These are phyloP conservation scores for Narcine bancroftii DNA, from an alignment of 2,113 vertebrate species.

Conservation along the genomic window DNA sequence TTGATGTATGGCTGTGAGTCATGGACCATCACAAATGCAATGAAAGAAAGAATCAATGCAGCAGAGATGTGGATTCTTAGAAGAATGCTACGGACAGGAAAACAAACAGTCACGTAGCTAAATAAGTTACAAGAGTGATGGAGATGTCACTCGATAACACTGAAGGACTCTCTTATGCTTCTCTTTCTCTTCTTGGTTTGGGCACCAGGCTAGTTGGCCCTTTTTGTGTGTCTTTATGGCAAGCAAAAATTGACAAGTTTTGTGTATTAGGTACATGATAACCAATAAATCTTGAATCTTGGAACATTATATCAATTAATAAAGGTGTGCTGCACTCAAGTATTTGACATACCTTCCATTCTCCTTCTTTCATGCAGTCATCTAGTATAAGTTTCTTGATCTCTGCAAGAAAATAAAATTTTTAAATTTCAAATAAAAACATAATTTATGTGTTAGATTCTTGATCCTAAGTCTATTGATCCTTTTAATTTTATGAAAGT, in stretches of 20 bases:
- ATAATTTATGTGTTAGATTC: neutral
- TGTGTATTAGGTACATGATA: neutral
- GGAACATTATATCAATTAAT: neutral
- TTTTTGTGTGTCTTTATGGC: no score
- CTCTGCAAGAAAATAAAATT: constrained; percentile 49
- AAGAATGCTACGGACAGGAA: no score
- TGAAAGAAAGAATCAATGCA: no score
- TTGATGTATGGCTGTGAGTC: no score
- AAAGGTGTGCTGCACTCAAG: neutral
- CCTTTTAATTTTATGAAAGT: neutral
- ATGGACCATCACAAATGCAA: no score
- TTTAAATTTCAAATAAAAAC: constrained; percentile 39
- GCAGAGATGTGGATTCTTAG: no score
- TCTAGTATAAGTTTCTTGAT: constrained; percentile 60
- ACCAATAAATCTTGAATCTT: neutral
- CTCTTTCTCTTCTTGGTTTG: no score
- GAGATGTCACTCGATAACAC: no score
- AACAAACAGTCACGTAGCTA: no score
- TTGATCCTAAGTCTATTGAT: neutral
- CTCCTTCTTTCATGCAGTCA: constrained; percentile 61
- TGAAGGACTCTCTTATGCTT: no score
- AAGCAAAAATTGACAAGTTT: neutral
- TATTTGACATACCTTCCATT: constrained; percentile 62
- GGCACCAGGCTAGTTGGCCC: no score
- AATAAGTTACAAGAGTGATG: no score